Evolutionary conservation across 2,888 invertebrate species (phyloP), one percentile per base, ranked within the genome.

Genomic region (Eumerus sabulonum): DNA sequence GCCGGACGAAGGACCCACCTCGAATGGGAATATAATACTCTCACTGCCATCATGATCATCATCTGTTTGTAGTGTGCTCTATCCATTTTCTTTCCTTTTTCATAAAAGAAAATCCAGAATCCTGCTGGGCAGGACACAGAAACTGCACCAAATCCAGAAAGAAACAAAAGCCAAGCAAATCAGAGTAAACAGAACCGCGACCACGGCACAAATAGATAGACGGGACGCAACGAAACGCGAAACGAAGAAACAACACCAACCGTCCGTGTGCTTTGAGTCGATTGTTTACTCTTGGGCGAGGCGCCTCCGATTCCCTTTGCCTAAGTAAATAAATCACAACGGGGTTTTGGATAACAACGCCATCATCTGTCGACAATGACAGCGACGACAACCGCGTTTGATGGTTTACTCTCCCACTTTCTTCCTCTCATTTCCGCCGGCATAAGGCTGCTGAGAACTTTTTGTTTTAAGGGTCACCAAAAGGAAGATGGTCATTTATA

Each of bases 301-400:
- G 62, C 68, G 53, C 44, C 59, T n/a, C n/a, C 48, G 53, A 63
- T 38, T 73, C 54, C 18, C n/a, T n/a, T n/a, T n/a, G 76, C 66
- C 63, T 67, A 50, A 73, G 67, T 67, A 77, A 77, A 73, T 77
- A 73, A 77, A 73, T 73, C 67, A 54, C 56, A 38, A 53, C 17
- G 38, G 45, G 38, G 14, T 51, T n/a, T 56, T 51, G 72, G 53
- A 67, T 50, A 57, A 36, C 47, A 53, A 57, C 35, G 62, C 42
- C 27, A 53, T 42, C 48, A 57, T 16, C 56, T 13, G 50, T n/a
- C 36, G 48, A 44, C 19, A 48, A 50, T 68, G 51, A 63, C 50
- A 11, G 27, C 14, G 36, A 36, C 9, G 19, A 66, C 19, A 18
- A 13, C 40, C 16, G 9, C 45, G 72, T 44, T 14, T 18, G 57